Evolutionary conservation across 1,140 invertebrate genomes (phyloP).

Genomic region (Himalopsyche phryganea): DNA sequence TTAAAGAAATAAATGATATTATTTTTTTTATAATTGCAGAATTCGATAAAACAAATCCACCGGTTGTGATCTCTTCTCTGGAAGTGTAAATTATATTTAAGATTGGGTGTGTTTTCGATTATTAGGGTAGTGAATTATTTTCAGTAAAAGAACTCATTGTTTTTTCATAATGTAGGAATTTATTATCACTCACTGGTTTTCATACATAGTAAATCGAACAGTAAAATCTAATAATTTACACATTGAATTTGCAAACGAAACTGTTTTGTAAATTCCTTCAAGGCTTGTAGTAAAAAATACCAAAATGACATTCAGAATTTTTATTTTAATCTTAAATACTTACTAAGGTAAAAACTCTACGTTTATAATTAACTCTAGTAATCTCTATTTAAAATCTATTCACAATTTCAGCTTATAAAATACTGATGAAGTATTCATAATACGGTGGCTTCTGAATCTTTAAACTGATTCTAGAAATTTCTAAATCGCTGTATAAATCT

Average conservation of each 20-base stretch:
- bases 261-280: constrained; percentile 7
- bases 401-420: constrained; percentile 32
- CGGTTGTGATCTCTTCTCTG: too few relatives aligned
- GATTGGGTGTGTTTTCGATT: too few relatives aligned
- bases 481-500: background rate
- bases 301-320: constrained; percentile 10
- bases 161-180: constrained; percentile 28
- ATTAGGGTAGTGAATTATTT: too few relatives aligned
- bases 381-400: constrained; percentile 29
- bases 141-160: constrained; percentile 5
- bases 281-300: constrained; percentile 19
- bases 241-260: background rate
- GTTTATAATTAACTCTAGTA: constrained; percentile 11
- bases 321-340: constrained; percentile 13
- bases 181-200: constrained; percentile 36
- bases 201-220: constrained; percentile 21
- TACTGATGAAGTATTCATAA: constrained; percentile 26
- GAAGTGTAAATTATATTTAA: too few relatives aligned
- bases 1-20: too few relatives aligned
- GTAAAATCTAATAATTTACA: constrained; percentile 17
- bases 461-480: background rate
- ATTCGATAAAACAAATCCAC: too few relatives aligned
- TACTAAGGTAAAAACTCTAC: constrained; percentile 22
- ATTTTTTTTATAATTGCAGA: too few relatives aligned
- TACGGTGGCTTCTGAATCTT: constrained; percentile 13